Conservation (phyloP, 2,888 invertebrate species). For the Polymixis flavicincta region DNA sequence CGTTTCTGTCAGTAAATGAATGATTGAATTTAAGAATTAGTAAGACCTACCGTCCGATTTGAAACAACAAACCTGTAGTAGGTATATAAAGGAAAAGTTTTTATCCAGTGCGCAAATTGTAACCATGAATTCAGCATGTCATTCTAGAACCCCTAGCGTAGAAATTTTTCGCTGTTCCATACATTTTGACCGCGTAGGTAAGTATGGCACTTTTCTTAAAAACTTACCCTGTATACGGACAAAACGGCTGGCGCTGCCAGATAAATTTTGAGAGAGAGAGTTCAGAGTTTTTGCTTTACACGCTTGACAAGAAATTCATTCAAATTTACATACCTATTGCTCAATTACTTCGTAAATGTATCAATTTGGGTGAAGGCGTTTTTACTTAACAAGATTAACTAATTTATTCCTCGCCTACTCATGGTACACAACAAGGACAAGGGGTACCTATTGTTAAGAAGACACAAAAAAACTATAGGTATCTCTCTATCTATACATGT, state of each 20-base stretch:
- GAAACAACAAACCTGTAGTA: too few species aligned
- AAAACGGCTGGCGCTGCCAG: neutral
- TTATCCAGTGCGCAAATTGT: too few species aligned
- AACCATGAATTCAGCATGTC: too few species aligned
- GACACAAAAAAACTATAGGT: neutral
- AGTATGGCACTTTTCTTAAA: too few species aligned
- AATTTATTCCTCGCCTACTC: constrained; percentile 14
- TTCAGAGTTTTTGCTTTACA: neutral
- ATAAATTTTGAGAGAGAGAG: neutral
- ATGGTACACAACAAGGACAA: neutral
- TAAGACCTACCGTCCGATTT: neutral
- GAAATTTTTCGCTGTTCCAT: too few species aligned
- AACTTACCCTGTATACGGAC: too few species aligned
- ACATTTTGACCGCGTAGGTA: too few species aligned
- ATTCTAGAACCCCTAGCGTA: too few species aligned
- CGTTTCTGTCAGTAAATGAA: neutral
- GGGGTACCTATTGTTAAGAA: neutral
- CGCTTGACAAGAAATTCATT: constrained; percentile 8
- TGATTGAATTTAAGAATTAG: neutral
- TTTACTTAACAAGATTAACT: constrained; percentile 28
- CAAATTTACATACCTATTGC: neutral
- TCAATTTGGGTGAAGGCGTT: constrained; percentile 41
- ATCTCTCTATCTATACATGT: too few species aligned
- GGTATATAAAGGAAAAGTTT: too few species aligned
- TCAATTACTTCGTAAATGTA: neutral